A percentile compares a stretch with the other conserved stretches of the same genome.
Conservation (phyloP, 2,888 invertebrate genomes). For the Euplexia lucipara region DNA sequence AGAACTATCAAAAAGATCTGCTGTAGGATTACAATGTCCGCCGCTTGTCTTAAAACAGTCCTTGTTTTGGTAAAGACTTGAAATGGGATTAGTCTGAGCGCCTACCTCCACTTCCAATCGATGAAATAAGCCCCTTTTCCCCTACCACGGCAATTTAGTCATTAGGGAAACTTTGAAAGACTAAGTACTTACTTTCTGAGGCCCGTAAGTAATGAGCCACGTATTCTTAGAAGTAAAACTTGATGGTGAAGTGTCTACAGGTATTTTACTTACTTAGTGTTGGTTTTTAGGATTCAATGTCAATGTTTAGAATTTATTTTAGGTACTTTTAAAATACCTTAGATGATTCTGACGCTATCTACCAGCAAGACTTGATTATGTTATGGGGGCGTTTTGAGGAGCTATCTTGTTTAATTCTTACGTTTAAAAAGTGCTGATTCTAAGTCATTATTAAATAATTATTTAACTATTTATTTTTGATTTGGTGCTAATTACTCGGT, state of each 20-base stretch:
- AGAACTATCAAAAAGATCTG: slow-evolving; percentile 22
- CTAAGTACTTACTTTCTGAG: slow-evolving; percentile 27
- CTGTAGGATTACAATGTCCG: slow-evolving; percentile 39
- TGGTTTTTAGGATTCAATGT: slow-evolving; percentile 17
- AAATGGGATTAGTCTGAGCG: slow-evolving; percentile 61
- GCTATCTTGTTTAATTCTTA: too few relatives aligned
- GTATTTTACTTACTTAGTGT: not conserved
- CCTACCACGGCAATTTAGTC: slow-evolving; percentile 47
- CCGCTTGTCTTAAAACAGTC: slow-evolving; percentile 45
- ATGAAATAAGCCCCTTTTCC: slow-evolving; percentile 49
- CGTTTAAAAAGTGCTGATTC: too few relatives aligned
- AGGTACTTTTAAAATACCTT: too few relatives aligned
- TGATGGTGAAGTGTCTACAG: slow-evolving; percentile 9
- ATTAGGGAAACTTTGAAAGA: slow-evolving; percentile 25
- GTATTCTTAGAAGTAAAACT: slow-evolving; percentile 10
- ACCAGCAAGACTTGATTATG: too few relatives aligned
- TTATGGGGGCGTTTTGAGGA: too few relatives aligned
- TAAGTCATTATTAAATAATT: too few relatives aligned
- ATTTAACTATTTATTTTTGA: too few relatives aligned
- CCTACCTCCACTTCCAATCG: slow-evolving; percentile 50
- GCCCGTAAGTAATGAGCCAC: slow-evolving; percentile 9
- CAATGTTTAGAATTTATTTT: too few relatives aligned
- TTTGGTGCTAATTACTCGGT: too few relatives aligned
- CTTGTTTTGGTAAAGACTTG: slow-evolving; percentile 54
- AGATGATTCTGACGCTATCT: too few relatives aligned